phyloP scores from a whole-genome alignment of 2,888 invertebrate species.

The Orgyia antiqua region DNA sequence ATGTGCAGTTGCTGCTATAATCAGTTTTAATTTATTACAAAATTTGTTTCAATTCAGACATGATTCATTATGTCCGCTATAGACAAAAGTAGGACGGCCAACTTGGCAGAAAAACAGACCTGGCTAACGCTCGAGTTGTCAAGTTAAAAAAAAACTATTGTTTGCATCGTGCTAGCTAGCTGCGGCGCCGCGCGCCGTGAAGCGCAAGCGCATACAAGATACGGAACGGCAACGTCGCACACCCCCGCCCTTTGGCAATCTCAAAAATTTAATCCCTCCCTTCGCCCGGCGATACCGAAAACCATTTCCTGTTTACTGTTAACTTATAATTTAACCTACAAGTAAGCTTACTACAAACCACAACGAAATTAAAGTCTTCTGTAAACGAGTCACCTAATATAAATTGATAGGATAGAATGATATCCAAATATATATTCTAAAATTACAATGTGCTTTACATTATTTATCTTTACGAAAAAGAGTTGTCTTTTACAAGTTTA shows the following conservation, averaged over 20 bases:
- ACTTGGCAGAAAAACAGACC: constrained; percentile 2
- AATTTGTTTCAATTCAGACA: no score
- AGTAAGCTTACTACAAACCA: background rate
- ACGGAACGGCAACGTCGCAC: constrained; percentile 39
- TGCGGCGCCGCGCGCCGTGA: constrained; percentile 16
- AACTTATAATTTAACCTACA: constrained; percentile 2
- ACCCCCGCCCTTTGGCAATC: constrained; percentile 16
- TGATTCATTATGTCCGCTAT: no score
- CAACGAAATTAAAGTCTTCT: background rate
- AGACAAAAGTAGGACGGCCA: no score
- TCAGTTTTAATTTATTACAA: no score
- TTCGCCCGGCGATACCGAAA: constrained; percentile 10
- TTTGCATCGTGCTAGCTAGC: constrained; percentile 10
- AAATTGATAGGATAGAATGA: constrained; percentile 24
- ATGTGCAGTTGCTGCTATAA: no score
- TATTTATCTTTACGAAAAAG: no score
- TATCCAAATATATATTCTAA: no score
- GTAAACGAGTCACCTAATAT: constrained; percentile 22
- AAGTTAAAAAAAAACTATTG: constrained; percentile 12
- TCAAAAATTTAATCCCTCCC: no score
- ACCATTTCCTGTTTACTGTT: constrained; percentile 4
- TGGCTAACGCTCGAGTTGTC: background rate
- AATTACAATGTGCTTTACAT: no score
- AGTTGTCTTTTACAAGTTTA: no score
- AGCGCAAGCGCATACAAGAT: constrained; percentile 7